A percentile compares a stretch with the other conserved stretches of the same genome.
These are phyloP conservation scores for Apis mellifera DNA, from an alignment of 1,140 invertebrate species.

Conservation along the genomic window Amel_HAv3.1 CM009941.2:3606501-3607000, in stretches of 20 bases:
- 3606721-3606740: background rate
- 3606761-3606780: background rate
- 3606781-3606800: too few species aligned
- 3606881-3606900: too few species aligned
- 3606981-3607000: too few species aligned
- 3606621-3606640: background rate
- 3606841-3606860: background rate
- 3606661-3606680: background rate
- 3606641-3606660: background rate
- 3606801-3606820: background rate
- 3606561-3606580: too few species aligned
- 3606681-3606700: slow-evolving; percentile 11
- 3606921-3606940: too few species aligned
- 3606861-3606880: too few species aligned
- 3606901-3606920: too few species aligned
- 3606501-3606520: background rate
- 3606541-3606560: background rate
- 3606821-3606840: too few species aligned
- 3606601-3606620: background rate
- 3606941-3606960: too few species aligned
- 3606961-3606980: too few species aligned
- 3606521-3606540: slow-evolving; percentile 5
- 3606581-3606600: background rate
- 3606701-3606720: background rate
- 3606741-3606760: background rate